Evolutionary conservation across 2,797 vertebrate genomes (phyloP), one percentile per base, ranked within the genome.

Genomic region (Darevskia nairensis): DNA sequence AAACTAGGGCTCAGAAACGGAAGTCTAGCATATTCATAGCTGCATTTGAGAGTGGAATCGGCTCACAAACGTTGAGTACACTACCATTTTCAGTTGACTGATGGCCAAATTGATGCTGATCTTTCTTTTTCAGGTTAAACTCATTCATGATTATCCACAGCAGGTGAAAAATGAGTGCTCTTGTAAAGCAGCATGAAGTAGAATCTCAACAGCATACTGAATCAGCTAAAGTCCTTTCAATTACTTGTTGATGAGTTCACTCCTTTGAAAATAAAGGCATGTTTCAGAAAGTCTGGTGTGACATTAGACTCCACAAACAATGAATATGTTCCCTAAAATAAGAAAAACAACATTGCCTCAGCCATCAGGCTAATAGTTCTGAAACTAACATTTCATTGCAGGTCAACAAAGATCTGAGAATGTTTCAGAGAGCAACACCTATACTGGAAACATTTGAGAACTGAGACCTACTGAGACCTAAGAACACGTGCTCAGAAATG

Each of bases 251-350:
- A 93, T 86, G 91, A 92, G 95, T 96, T 76, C 76, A 61, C 39
- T 91, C 85, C 79, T 90, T 89, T 90, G 85, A 91, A 94, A 89
- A 92, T 71, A 79, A 80, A 87, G 87, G 74, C 77, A 86, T 91
- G 75, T 76, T 94, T 95, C 44, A 94, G 72, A 92, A 87, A 91
- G 81, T 91, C 83, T 91, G 87, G 84, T 69, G 87, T 91, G 89
- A 92, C 89, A 89, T 89, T 55, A 89, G 88, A 92, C 82, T 91
- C 87, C 94, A 77, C 89, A 91, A 85, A 32, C 21, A 64, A 35
- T 23, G 68, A 87, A 83, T 77, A 74, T 85, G 55, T 59, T 79
- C 72, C 87, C 88, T 92, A 92, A 93, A 6, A 78, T 5, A n/a
- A 50, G 90, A 93, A 94, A 25, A 50, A 27, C 11, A 41, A 23